Conservation (phyloP, 2,113 vertebrate species). For the Anhinga anhinga region DNA sequence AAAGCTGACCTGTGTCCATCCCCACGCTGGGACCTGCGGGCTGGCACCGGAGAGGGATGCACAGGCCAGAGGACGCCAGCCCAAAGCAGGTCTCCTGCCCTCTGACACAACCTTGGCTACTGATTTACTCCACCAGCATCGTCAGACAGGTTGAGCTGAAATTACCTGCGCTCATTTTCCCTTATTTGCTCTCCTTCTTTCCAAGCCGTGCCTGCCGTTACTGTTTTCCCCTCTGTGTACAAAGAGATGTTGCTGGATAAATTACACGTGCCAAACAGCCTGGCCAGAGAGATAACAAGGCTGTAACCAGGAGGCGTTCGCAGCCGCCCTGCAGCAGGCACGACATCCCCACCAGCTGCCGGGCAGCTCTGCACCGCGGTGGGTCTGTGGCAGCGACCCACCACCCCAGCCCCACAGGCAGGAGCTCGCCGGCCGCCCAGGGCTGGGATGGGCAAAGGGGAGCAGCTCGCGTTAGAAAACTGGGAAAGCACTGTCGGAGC, state of each 20-base stretch:
- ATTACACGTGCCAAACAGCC: background rate
- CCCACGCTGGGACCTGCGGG: rapidly evolving
- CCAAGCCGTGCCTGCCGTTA: background rate
- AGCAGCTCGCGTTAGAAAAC: background rate
- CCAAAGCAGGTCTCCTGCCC: background rate
- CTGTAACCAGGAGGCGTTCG: no score
- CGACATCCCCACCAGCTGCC: background rate
- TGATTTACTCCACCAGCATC: background rate
- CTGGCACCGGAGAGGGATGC: background rate
- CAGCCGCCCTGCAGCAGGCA: no score
- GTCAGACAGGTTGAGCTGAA: background rate
- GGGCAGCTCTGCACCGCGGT: background rate
- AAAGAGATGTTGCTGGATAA: background rate
- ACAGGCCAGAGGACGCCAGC: background rate
- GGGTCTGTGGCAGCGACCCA: background rate
- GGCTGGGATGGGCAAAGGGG: background rate
- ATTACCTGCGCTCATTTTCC: background rate
- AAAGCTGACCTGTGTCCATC: rapidly evolving
- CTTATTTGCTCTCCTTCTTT: background rate
- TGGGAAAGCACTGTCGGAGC: background rate
- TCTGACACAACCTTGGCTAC: background rate
- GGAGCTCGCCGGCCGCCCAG: no score
- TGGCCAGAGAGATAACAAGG: background rate
- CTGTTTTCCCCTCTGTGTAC: background rate
- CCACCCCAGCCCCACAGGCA: background rate